Conservation (phyloP, 2,888 invertebrate genomes). For the Tachystola acroxantha region DNA sequence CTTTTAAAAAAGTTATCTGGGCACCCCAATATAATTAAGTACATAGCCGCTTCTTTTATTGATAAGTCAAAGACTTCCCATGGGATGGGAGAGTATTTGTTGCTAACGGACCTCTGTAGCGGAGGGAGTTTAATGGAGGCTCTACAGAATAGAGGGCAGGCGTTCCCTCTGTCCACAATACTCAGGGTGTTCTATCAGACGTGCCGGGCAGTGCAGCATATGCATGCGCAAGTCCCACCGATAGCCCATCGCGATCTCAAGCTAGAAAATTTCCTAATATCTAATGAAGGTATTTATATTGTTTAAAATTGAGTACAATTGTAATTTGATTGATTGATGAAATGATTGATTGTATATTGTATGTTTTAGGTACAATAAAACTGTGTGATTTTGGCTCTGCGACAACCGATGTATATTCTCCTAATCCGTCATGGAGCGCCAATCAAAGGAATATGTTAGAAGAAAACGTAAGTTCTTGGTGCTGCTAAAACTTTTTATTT, state of each 20-base stretch:
- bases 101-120: slow-evolving; percentile 95
- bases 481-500: too few species aligned
- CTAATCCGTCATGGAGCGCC: slow-evolving; percentile 95
- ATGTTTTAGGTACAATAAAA: slow-evolving; percentile 82
- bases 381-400: slow-evolving; percentile 99
- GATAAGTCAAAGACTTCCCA: slow-evolving; percentile 88
- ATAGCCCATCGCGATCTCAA: slow-evolving; percentile 97
- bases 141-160: slow-evolving; percentile 75
- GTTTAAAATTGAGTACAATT: neutral
- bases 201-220: slow-evolving; percentile 92
- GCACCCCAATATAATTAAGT: slow-evolving; percentile 94
- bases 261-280: slow-evolving; percentile 95
- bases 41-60: slow-evolving; percentile 89
- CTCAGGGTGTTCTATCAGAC: slow-evolving; percentile 95
- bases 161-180: slow-evolving; percentile 83
- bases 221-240: slow-evolving; percentile 94
- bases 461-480: slow-evolving; percentile 87
- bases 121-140: slow-evolving; percentile 87
- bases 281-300: slow-evolving; percentile 81
- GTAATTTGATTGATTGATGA: neutral
- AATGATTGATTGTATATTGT: slow-evolving; percentile 1
- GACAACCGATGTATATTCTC: slow-evolving; percentile 88
- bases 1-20: slow-evolving; percentile 92
- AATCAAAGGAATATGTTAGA: slow-evolving; percentile 93
- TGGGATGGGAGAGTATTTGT: slow-evolving; percentile 92